Conservation (phyloP, 2,888 invertebrate genomes). For the Subacronicta megacephala region DNA sequence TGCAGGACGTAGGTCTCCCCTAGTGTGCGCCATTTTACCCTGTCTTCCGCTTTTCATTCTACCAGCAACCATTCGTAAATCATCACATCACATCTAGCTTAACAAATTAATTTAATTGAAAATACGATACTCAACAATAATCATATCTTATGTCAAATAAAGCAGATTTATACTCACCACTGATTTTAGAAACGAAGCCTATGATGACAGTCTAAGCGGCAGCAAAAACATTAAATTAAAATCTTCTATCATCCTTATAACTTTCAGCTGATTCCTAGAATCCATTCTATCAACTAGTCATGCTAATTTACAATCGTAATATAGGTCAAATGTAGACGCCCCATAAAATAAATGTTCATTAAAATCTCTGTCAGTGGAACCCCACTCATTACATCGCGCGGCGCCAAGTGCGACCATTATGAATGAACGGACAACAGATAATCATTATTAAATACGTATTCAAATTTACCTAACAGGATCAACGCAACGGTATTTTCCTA, state of each 20-base stretch:
- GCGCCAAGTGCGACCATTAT: slow-evolving; percentile 57
- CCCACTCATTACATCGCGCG: slow-evolving; percentile 16
- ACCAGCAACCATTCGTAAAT: too few relatives aligned
- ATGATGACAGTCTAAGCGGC: too few relatives aligned
- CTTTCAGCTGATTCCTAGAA: slow-evolving; percentile 15
- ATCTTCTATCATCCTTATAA: slow-evolving; percentile 17
- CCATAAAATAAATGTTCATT: slow-evolving; percentile 7
- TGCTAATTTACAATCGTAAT: slow-evolving; percentile 17
- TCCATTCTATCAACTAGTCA: slow-evolving; percentile 9
- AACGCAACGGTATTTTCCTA: slow-evolving; percentile 29
- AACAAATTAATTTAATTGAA: too few relatives aligned
- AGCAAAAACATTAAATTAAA: slow-evolving; percentile 1
- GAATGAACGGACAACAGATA: slow-evolving; percentile 54
- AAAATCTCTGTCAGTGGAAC: slow-evolving; percentile 26
- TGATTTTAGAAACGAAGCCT: too few relatives aligned
- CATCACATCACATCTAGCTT: too few relatives aligned
- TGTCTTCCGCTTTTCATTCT: too few relatives aligned
- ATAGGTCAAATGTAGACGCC: slow-evolving; percentile 20
- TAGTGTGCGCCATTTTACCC: too few relatives aligned
- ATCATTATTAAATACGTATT: slow-evolving; percentile 41
- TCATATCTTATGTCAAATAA: background rate
- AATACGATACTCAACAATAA: too few relatives aligned
- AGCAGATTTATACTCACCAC: background rate
- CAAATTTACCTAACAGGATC: slow-evolving; percentile 51
- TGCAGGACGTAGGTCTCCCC: too few relatives aligned